Conservation (phyloP, 2,888 invertebrate genomes). For the Corbicula japonica region DNA sequence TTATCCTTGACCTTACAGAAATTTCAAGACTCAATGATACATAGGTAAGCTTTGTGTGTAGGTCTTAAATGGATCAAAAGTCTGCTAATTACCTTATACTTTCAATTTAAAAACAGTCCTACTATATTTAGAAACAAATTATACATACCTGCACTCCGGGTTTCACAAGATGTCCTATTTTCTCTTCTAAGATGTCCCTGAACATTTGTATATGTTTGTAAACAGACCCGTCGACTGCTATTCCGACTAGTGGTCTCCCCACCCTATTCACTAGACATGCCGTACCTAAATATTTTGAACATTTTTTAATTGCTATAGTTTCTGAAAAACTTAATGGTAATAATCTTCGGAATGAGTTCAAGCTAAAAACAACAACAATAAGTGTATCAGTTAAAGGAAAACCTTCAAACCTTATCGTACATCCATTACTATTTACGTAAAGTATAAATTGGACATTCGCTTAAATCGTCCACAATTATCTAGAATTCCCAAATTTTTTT, state of each 20-base stretch:
- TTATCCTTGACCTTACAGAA: not conserved
- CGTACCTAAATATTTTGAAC: constrained; percentile 84
- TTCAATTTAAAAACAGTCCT: not conserved
- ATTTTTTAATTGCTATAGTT: not conserved
- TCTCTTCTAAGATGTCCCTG: constrained; percentile 79
- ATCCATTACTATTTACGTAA: not conserved
- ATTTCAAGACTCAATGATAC: not conserved
- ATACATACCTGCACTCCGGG: constrained; percentile 25
- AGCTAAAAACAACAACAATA: not conserved
- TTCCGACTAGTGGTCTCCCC: constrained; percentile 93
- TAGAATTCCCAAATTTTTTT: too few relatives aligned
- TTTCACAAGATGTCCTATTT: constrained; percentile 26
- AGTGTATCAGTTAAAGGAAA: not conserved
- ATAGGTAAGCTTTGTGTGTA: not conserved
- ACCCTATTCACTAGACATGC: constrained; percentile 96
- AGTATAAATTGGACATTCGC: not conserved
- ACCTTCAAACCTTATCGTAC: not conserved
- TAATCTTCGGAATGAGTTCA: not conserved
- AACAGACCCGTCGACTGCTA: constrained; percentile 98
- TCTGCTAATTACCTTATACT: not conserved
- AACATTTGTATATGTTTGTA: constrained; percentile 98
- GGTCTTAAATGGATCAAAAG: not conserved
- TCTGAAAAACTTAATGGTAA: not conserved
- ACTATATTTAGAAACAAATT: not conserved
- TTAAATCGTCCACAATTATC: not conserved